Evolutionary conservation across 1,140 invertebrate species (phyloP).

Genomic region (Trachymyrmex cornetzi): DNA sequence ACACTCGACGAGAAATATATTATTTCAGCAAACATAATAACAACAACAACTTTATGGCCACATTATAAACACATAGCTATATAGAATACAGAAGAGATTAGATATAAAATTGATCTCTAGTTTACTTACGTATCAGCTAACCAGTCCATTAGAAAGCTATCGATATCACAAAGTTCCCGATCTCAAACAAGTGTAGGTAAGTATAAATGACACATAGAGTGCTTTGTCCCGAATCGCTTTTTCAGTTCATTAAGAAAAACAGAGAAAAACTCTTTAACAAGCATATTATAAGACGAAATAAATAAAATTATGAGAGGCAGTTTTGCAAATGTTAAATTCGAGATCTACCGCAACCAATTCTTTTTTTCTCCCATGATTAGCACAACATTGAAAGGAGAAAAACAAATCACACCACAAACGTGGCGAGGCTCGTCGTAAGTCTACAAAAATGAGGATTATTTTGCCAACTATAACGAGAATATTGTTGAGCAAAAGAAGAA

Average conservation of each 20-base stretch:
- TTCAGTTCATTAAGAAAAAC: background rate
- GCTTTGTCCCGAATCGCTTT: background rate
- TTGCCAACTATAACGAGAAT: background rate
- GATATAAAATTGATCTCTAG: slow-evolving; percentile 48
- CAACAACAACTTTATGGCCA: slow-evolving; percentile 48
- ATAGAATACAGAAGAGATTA: slow-evolving; percentile 11
- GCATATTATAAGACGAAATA: background rate
- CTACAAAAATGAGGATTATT: background rate
- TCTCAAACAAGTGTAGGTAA: slow-evolving; percentile 27
- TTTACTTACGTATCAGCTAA: slow-evolving; percentile 53
- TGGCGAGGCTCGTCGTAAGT: background rate
- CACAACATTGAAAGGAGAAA: background rate
- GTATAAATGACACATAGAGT: slow-evolving; percentile 18
- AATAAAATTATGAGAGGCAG: slow-evolving; percentile 1
- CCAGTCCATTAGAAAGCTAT: slow-evolving; percentile 54
- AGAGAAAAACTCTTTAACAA: background rate
- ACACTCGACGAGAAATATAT: slow-evolving; percentile 39
- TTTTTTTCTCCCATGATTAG: background rate
- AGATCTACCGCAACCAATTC: background rate
- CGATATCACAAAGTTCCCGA: slow-evolving; percentile 55
- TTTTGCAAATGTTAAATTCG: background rate
- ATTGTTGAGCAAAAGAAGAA: background rate
- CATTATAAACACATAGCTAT: slow-evolving; percentile 32
- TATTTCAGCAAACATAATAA: slow-evolving; percentile 53
- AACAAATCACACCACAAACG: slow-evolving; percentile 4